Base-by-base conservation (phyloP, 35 echinoderm and acorn worm genomes). In the Lytechinus pictus region DNA sequence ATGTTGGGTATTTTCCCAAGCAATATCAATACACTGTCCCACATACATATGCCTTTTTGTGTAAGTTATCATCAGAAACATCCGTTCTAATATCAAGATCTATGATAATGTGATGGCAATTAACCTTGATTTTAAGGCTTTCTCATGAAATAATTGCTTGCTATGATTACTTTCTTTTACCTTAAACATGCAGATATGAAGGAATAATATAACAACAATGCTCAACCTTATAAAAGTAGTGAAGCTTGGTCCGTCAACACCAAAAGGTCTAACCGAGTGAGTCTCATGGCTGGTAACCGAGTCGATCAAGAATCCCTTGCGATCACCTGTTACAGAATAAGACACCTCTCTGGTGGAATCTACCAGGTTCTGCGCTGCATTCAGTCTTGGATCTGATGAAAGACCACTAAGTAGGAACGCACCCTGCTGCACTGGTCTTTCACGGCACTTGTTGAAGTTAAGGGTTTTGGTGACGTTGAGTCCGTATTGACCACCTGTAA, bases 381-480 rank as follows among this genome's bases (percentile, higher is more conserved):
- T 79, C 13, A 61, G n/a, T 10, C 89, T 94, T 9, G 14, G 16
- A n/a, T 95, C n/a, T 19, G 94, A 96, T 9, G 53, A 12, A 33
- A 52, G 4, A 19, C 92, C 95, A 12, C 27, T 57, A 3, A 95
- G 66, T 12, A 97, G 28, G 96, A 55, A 95, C 13, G 60, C 54
- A 29, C 57, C 61, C 54, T 87, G 55, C 8, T 55, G 52, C 29
- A 21, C 55, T 33, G 90, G 91, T 44, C 95, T 87, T 10, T 90
- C n/a, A 24, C 87, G 28, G 55, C 95, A 95, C 10, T 96, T 95
- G 14, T 89, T 19, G 16, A 94, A 87, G 86, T 95, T 89, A 4
- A 86, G n/a, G 5, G 93, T 95, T 55, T 97, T 97, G 92, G 96
- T 96, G 56, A 97, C 89, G 55, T 97, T 97, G 94, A 97, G 57